These are phyloP conservation scores for Furnarius figulus DNA, from an alignment of 2,113 vertebrate genomes.

Conservation along the genomic window DNA sequence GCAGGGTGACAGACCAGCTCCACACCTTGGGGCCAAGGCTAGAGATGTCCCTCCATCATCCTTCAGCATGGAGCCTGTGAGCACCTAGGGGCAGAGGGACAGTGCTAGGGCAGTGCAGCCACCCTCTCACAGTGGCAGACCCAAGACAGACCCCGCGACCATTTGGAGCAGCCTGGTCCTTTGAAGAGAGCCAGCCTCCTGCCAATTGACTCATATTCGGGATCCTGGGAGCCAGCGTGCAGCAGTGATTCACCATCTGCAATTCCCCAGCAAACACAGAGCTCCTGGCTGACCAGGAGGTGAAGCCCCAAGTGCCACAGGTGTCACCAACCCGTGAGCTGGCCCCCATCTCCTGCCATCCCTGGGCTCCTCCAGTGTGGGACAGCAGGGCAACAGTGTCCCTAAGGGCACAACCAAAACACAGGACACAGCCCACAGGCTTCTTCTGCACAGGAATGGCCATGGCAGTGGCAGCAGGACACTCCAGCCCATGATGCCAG, in stretches of 20 bases:
- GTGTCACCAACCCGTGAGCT: rapidly evolving
- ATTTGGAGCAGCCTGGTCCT: neutral
- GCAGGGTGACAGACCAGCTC: neutral
- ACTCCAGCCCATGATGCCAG: rapidly evolving
- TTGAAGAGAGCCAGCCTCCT: neutral
- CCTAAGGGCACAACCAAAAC: rapidly evolving
- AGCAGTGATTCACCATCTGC: constrained; percentile 48
- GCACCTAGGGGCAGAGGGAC: rapidly evolving
- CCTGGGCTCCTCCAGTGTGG: rapidly evolving
- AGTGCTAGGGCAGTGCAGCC: neutral
- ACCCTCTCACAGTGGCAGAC: rapidly evolving
- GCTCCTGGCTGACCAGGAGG: neutral
- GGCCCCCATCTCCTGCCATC: neutral
- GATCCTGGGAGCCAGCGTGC: neutral
- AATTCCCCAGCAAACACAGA: neutral
- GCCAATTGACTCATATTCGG: neutral
- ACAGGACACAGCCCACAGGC: rapidly evolving
- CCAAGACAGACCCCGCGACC: rapidly evolving
- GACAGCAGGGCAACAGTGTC: neutral
- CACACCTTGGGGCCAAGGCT: rapidly evolving
- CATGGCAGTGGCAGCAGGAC: rapidly evolving
- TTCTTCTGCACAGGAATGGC: neutral
- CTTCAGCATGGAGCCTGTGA: rapidly evolving
- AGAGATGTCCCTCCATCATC: neutral
- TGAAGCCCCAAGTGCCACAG: neutral